These are phyloP conservation scores for Bucorvus abyssinicus DNA, from an alignment of 2,797 vertebrate species.

Conservation along the genomic window DNA sequence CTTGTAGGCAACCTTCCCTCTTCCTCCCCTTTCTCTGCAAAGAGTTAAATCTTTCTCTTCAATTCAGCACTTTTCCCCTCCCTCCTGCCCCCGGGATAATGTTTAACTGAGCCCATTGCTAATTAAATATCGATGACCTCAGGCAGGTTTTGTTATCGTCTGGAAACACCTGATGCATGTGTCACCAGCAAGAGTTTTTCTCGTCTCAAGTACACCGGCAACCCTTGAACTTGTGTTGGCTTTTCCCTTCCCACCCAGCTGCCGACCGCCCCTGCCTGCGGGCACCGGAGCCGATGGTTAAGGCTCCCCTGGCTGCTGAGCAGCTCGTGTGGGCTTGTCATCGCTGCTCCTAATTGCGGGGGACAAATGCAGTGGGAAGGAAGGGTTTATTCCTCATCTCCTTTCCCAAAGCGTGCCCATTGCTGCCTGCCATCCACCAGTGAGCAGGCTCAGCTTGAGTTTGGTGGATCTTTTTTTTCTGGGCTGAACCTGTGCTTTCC, in stretches of 20 bases:
- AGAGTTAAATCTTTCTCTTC: constrained; percentile 50
- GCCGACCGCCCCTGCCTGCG: not conserved
- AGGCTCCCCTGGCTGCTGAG: not conserved
- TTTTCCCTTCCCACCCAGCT: not conserved
- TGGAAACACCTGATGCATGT: constrained; percentile 67
- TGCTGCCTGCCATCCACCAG: not conserved
- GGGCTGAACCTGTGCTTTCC: not conserved
- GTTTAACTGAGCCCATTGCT: constrained; percentile 61
- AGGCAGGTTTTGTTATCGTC: constrained; percentile 67
- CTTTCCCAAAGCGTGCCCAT: accelerated
- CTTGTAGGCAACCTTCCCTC: not conserved
- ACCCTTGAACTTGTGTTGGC: constrained; percentile 39
- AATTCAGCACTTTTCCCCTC: not conserved
- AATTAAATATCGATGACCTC: constrained; percentile 70
- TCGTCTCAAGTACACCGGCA: constrained; percentile 45
- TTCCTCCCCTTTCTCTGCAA: not conserved
- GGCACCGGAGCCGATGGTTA: not conserved
- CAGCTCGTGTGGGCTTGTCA: not conserved
- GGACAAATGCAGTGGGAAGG: not conserved
- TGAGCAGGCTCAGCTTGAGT: not conserved
- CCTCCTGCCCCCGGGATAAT: constrained; percentile 50
- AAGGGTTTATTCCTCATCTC: not conserved
- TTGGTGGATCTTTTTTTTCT: not conserved
- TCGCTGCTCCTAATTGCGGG: not conserved
- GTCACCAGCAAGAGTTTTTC: constrained; percentile 58